Evolutionary conservation across 2,113 vertebrate species (phyloP).

Genomic region (Stictonetta naevosa): DNA sequence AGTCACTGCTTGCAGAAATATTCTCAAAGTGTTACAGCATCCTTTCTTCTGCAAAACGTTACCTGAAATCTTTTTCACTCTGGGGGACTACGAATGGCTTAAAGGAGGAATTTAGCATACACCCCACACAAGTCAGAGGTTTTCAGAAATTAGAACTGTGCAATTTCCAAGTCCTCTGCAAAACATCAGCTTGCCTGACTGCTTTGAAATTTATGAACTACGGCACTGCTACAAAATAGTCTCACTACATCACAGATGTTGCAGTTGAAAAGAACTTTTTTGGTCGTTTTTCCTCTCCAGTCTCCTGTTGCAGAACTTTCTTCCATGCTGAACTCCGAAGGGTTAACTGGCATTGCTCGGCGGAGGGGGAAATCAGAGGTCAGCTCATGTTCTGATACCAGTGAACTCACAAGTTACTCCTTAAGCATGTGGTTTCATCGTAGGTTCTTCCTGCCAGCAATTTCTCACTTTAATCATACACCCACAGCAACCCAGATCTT

Average conservation of each 20-base stretch:
- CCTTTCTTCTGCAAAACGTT: neutral
- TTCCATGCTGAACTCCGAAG: conserved; percentile 25
- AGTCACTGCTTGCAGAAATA: neutral
- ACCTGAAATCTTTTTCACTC: neutral
- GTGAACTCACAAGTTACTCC: conserved; percentile 68
- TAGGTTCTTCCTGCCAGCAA: conserved; percentile 75
- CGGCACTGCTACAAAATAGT: neutral
- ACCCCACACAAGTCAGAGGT: neutral
- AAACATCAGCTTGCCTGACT: neutral
- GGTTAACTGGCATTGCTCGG: conserved; percentile 55
- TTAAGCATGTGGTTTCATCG: conserved; percentile 70
- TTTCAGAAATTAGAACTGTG: conserved; percentile 33
- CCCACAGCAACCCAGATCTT: conserved; percentile 81
- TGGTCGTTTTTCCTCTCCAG: neutral
- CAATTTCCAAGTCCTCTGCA: conserved; percentile 37
- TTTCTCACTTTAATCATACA: conserved; percentile 78
- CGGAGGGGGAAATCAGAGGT: conserved; percentile 66
- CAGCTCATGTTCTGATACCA: conserved; percentile 55
- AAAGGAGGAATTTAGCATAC: neutral
- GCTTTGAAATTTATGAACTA: conserved; percentile 31
- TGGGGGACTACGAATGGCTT: neutral
- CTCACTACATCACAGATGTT: neutral
- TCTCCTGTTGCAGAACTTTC: neutral
- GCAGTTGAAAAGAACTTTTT: neutral
- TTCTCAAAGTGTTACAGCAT: neutral